Base-by-base conservation (phyloP, 1,140 invertebrate genomes). In the Danaus plexippus region DNA sequence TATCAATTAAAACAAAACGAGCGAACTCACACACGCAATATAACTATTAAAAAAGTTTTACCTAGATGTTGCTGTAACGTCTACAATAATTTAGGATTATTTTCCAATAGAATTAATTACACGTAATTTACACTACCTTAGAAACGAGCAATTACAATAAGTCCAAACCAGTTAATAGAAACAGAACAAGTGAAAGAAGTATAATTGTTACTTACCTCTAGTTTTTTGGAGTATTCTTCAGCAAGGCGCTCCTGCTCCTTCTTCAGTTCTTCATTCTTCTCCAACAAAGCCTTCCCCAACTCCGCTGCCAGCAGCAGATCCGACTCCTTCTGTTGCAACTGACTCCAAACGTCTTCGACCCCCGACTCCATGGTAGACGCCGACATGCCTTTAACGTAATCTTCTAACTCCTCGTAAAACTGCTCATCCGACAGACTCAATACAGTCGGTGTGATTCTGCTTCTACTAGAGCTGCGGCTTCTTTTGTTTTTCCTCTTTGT, bases 271-370 rank as follows among this genome's bases (percentile, higher is more conserved):
- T 97, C 94, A 79, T 98, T 99, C 74, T 96, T 95, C 69, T 98
- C 96, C 52, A 99, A 88, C 47, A 99, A 87, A 0, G 96, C 97
- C 83, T 98, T 98, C 13, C 97, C 97, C 41, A 99, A 88, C 82
- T 98, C 96, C 1, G 97, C 97, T 0, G 97, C 97, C 50, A 98
- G 87, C 15, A 97, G 91, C 9, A 98, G 90, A 77, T 98, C 97
- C 60, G 94, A 93, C 72, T 98, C 97, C 77, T 98, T 97, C 85
- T 97, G 94, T 66, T 94, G 94, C 13, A 99, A 87, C 74, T 96
- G 92, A 11, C 91, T 91, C 89, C 92, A 92, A 0, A 97, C 89
- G 79, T 96, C 95, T 48, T 90, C 90, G 42, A 89, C 88, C 49
- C 88, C 86, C n/a, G 76, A 79, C 57, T 81, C 67, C 69, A 70